Base-by-base conservation (phyloP, 2,797 vertebrate genomes). In the Sebastes oblongus region DNA sequence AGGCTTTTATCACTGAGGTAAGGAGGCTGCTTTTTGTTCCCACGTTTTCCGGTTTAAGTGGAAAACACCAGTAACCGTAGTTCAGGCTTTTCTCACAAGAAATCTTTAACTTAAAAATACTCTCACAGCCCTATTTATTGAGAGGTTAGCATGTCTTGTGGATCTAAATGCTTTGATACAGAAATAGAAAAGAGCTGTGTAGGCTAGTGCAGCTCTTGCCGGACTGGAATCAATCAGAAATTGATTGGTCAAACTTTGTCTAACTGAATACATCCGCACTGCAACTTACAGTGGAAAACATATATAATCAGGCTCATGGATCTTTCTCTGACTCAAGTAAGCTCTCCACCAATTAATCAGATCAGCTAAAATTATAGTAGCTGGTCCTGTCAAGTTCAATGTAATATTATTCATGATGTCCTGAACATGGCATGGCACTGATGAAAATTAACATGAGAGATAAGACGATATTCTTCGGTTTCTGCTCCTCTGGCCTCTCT, bases 1-100 rank as follows among this genome's bases (percentile, higher is more conserved):
- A 98, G 82, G 97, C 98, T 16, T 99, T 99, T 86, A 97, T 99
- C 88, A 96, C 97, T 3, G 98, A 99, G 97, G 98, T 99, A 95
- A 94, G 77, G 0, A 36, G 3, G 3, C 3, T 2, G 8, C 0
- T 39, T 81, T 69, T 72, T 50, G 2, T 50, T 16, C 60, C 61
- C 30, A 56, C 1, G 0, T 56, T 68, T 66, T 42, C 3, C 27
- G 5, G 14, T 64, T 54, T 25, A 22, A n/a, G 5, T 42, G 4
- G n/a, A 30, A 58, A 67, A 66, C 27, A 24, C 24, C 8, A 18
- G 3, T 8, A 56, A 46, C 34, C 60, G 27, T 20, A 65, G 55
- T 20, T 29, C 2, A 71, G 56, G n/a, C 16, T 16, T 65, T 59
- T 9, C 20, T 60, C 64, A 59, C 8, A 4, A 64, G 18, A 42